These are phyloP conservation scores for Amphiduros pacificus DNA, from an alignment of 2,888 invertebrate genomes.

Conservation along the genomic window DNA sequence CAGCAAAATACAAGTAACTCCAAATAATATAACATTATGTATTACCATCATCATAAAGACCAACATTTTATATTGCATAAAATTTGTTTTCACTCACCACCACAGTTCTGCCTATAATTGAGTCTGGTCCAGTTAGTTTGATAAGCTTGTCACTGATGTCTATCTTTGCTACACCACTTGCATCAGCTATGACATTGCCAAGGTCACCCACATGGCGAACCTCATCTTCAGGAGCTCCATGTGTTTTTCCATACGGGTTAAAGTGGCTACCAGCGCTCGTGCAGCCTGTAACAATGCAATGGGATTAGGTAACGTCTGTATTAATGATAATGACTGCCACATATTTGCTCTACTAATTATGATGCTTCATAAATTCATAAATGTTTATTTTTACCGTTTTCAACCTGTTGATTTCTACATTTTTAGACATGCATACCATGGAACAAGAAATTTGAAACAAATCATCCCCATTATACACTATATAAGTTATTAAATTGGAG, in stretches of 20 bases:
- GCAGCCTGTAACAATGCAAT: constrained; percentile 69
- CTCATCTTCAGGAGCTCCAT: constrained; percentile 76
- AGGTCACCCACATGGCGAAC: constrained; percentile 86
- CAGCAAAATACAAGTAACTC: neutral
- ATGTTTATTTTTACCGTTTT: too few species aligned
- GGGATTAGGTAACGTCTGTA: too few species aligned
- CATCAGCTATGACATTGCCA: constrained; percentile 64
- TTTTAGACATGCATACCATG: too few species aligned
- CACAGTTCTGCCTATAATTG: constrained; percentile 57
- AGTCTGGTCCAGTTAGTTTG: constrained; percentile 47
- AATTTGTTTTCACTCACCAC: too few species aligned
- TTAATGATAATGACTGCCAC: too few species aligned
- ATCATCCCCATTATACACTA: too few species aligned
- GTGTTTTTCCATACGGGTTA: constrained; percentile 77
- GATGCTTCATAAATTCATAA: too few species aligned
- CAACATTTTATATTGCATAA: too few species aligned
- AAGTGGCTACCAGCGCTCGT: constrained; percentile 94
- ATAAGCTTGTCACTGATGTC: constrained; percentile 48
- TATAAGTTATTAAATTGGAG: too few species aligned
- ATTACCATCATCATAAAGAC: neutral
- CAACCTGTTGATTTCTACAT: too few species aligned
- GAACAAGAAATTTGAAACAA: too few species aligned
- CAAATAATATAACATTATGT: neutral
- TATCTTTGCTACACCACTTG: constrained; percentile 42
- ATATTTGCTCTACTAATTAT: too few species aligned